Base-by-base conservation (phyloP, 2,888 invertebrate species). In the Eubasilissa splendida region DNA sequence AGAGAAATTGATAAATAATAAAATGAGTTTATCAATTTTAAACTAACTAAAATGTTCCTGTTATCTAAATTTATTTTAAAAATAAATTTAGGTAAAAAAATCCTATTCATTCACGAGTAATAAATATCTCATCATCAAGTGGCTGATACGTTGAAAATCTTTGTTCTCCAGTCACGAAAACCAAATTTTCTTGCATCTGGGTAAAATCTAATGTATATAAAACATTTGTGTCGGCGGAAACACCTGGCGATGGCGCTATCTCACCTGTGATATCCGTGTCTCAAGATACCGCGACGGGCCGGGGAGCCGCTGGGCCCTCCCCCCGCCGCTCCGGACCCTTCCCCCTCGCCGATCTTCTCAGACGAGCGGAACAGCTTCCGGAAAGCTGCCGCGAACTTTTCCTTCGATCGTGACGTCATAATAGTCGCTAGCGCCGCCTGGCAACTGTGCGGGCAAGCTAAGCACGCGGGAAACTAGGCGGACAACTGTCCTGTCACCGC, bases 341-440 rank as follows among this genome's bases (percentile, higher is more conserved):
- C 93, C 83, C 92, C 93, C 84, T 93, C 94, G 33, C 88, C 89
- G 79, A 93, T 91, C 87, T 95, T 95, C 86, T 93, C 93, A 22
- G 94, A 92, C 70, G 94, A 93, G 84, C 94, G 93, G 87, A 96
- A 95, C 84, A 96, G 90, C 89, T 95, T 95, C 85, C 94, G 92
- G 88, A 96, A 94, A 75, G 95, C 95, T 50, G 95, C 94, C 52
- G 95, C 93, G 83, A 96, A 94, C 90, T 95, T 95, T 87, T 96
- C 95, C 88, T 95, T 95, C 54, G 95, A 94, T 84, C 95, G 92
- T 84, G 95, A 94, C 86, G 94, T 93, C 95, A 95, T 95, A 22
- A 22, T 22, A 85, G 88, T 90, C 31, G 9, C 58, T 58, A 58
- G 58, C 58, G 58, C 58, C 58, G 12, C n/a, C 58, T 58, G 85